phyloP scores from a whole-genome alignment of 2,797 vertebrate genomes.

The Lepus oiostolus region DNA sequence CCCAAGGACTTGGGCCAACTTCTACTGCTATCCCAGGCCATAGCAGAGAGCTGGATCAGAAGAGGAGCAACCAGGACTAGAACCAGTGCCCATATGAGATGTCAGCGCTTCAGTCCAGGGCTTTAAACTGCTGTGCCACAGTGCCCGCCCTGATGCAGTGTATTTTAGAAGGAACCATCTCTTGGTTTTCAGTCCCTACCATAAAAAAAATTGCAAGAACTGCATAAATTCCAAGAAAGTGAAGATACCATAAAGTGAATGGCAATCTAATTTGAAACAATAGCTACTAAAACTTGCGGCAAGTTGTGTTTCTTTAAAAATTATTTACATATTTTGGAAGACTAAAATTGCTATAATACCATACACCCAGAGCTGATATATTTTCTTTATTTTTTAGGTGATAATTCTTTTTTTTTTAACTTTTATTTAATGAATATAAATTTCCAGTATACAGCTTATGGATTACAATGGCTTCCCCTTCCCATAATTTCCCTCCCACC shows the following conservation, averaged over 20 bases:
- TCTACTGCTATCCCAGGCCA: no score
- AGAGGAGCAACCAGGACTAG: no score
- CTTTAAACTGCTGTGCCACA: no score
- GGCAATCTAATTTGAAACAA: not conserved
- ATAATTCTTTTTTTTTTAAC: not conserved
- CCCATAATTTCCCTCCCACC: no score
- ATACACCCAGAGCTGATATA: not conserved
- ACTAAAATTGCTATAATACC: not conserved
- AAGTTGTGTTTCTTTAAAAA: conserved; percentile 9
- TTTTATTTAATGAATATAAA: no score
- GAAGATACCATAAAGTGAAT: not conserved
- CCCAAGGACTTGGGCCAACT: no score
- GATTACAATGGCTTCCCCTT: no score
- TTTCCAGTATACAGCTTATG: no score
- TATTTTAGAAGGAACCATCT: not conserved
- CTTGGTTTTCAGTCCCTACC: conserved; percentile 17
- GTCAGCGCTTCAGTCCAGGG: no score
- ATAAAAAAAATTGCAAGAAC: not conserved
- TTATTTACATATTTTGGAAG: not conserved
- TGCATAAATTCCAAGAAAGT: not conserved
- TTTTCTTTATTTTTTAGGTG: not conserved
- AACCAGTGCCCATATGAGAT: no score
- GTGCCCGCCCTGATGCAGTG: no score
- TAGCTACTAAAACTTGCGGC: not conserved
- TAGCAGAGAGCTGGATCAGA: no score